These are phyloP conservation scores for Tokudaia tokunoshimensis DNA, from an alignment of 2,797 vertebrate species.

Conservation along the genomic window DNA sequence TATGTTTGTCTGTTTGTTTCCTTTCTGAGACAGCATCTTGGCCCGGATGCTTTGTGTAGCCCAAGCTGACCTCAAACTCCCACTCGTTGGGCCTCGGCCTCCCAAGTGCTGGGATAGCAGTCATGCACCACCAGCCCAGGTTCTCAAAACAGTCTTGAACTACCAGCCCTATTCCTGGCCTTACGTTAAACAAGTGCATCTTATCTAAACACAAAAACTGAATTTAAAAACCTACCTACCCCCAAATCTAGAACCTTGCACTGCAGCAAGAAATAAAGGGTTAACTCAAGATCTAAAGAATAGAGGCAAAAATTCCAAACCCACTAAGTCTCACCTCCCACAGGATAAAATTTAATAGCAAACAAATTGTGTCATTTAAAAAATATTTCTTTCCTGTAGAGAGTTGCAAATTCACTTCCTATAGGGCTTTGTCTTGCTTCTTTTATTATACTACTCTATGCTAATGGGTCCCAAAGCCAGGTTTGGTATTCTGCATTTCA, in stretches of 20 bases:
- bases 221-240: not conserved
- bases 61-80: not conserved
- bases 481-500: constrained; percentile 35
- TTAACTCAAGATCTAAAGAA: constrained; percentile 11
- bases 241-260: not conserved
- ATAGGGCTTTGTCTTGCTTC: not conserved
- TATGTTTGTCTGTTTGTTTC: not conserved
- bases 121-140: not conserved
- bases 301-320: not conserved
- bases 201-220: not conserved
- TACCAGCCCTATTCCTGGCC: not conserved
- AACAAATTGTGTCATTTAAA: not conserved
- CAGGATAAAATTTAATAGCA: not conserved
- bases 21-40: not conserved
- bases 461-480: not conserved
- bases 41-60: too few relatives aligned
- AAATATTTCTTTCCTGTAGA: not conserved
- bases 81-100: not conserved
- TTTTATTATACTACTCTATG: constrained; percentile 15
- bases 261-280: not conserved
- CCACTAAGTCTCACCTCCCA: not conserved
- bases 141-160: not conserved
- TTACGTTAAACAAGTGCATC: not conserved
- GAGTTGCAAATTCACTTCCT: not conserved
- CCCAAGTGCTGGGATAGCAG: not conserved